phyloP scores from a whole-genome alignment of 1,140 invertebrate genomes.

The Mactra quadrangularis region DNA sequence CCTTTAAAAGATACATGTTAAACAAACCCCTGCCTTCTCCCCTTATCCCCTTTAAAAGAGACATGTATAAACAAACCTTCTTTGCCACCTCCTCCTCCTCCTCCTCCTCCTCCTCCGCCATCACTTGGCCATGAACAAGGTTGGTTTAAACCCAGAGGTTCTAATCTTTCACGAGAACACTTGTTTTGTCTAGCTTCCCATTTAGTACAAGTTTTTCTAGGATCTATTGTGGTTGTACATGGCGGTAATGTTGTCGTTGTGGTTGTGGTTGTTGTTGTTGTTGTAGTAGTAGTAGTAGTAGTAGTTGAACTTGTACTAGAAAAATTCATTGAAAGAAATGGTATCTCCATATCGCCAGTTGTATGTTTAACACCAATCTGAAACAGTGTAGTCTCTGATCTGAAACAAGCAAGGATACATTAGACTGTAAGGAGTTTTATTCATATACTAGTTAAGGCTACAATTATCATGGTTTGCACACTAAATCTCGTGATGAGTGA shows the following conservation, averaged over 20 bases:
- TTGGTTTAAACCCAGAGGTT: constrained; percentile 3
- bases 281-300: constrained; percentile 57
- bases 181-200: background rate
- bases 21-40: too few relatives aligned
- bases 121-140: background rate
- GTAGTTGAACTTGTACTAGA: background rate
- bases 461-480: too few relatives aligned
- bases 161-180: constrained; percentile 1
- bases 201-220: constrained; percentile 7
- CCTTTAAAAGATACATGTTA: too few relatives aligned
- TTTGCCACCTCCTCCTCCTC: too few relatives aligned
- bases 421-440: too few relatives aligned
- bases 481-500: too few relatives aligned
- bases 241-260: constrained; percentile 46
- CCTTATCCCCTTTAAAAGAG: too few relatives aligned
- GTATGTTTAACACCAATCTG: constrained; percentile 64
- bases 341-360: constrained; percentile 32
- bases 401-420: constrained; percentile 52
- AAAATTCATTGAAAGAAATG: background rate
- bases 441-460: too few relatives aligned
- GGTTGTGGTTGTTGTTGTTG: constrained; percentile 51
- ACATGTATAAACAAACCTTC: too few relatives aligned
- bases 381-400: constrained; percentile 60
- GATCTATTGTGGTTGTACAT: constrained; percentile 39
- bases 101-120: too few relatives aligned